Evolutionary conservation across 2,113 vertebrate genomes (phyloP).

Genomic region (Heterochromis multidens): DNA sequence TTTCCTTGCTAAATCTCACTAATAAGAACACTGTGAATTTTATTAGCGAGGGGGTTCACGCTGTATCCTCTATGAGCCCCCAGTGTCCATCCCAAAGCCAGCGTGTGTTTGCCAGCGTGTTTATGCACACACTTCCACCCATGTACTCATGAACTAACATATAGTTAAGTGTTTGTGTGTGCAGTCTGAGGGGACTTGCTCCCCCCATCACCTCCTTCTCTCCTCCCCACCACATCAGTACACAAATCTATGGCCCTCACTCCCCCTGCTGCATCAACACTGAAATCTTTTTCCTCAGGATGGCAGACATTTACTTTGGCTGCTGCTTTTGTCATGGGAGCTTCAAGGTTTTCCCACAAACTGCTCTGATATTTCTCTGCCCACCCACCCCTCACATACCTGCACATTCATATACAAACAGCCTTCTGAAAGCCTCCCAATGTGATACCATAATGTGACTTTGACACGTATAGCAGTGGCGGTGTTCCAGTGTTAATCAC

Average conservation of each 20-base stretch:
- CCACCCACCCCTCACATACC: conserved; percentile 56
- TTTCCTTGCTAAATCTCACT: conserved; percentile 64
- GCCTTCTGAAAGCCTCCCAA: conserved; percentile 66
- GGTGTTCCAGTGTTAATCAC: not conserved
- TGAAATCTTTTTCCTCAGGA: conserved; percentile 63
- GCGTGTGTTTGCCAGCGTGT: conserved; percentile 54
- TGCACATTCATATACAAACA: conserved; percentile 40
- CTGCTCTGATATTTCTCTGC: conserved; percentile 62
- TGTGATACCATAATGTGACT: conserved; percentile 65
- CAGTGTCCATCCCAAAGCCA: conserved; percentile 48
- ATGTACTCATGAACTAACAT: conserved; percentile 58
- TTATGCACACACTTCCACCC: conserved; percentile 63
- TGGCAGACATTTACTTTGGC: conserved; percentile 81
- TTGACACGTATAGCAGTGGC: conserved; percentile 29
- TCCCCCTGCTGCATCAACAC: conserved; percentile 50
- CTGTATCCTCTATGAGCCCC: conserved; percentile 46
- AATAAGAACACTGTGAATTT: conserved; percentile 67
- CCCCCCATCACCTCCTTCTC: not conserved
- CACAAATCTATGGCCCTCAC: conserved; percentile 36
- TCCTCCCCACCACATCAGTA: conserved; percentile 33
- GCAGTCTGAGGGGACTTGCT: conserved; percentile 12
- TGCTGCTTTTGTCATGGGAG: conserved; percentile 73
- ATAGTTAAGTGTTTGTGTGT: conserved; percentile 70
- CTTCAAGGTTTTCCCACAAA: conserved; percentile 56
- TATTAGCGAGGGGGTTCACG: conserved; percentile 48